Conservation (phyloP, 2,888 invertebrate species). For the Lasioglossum oenotherae region DNA sequence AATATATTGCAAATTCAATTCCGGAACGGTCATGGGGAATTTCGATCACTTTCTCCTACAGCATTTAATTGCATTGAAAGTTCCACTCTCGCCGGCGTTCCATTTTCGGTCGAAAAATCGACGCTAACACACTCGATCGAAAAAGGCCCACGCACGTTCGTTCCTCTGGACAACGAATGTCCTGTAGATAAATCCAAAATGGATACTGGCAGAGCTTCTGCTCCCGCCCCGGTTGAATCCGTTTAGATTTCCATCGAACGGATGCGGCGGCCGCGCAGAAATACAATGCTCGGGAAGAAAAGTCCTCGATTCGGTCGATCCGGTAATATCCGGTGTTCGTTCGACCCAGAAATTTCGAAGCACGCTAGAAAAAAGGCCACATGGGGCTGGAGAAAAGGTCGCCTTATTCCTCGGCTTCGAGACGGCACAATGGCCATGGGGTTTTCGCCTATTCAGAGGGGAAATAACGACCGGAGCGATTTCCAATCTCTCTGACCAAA, state of each 20-base stretch:
- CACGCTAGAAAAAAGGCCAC: not conserved
- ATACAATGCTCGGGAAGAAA: constrained; percentile 35
- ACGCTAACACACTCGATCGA: not conserved
- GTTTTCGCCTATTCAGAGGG: constrained; percentile 44
- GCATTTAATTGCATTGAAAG: not conserved
- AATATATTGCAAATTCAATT: not conserved
- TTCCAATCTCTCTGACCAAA: constrained; percentile 69
- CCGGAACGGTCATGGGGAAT: not conserved
- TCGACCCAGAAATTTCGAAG: constrained; percentile 41
- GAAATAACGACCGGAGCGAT: constrained; percentile 67
- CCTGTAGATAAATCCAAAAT: constrained; percentile 19
- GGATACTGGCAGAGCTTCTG: constrained; percentile 12
- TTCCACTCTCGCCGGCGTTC: not conserved
- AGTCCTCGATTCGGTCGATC: constrained; percentile 17
- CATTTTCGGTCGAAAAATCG: too few species aligned
- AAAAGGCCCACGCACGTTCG: not conserved
- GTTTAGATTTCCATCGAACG: constrained; percentile 20
- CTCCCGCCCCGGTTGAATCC: constrained; percentile 28
- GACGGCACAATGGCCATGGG: constrained; percentile 45
- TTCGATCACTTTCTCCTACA: not conserved
- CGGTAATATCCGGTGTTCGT: constrained; percentile 49
- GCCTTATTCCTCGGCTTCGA: constrained; percentile 32
- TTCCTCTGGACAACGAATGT: not conserved
- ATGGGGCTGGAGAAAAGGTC: not conserved
- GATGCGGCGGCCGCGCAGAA: not conserved